Evolutionary conservation across 1,140 invertebrate species (phyloP).

Genomic region (Cylas formicarius): DNA sequence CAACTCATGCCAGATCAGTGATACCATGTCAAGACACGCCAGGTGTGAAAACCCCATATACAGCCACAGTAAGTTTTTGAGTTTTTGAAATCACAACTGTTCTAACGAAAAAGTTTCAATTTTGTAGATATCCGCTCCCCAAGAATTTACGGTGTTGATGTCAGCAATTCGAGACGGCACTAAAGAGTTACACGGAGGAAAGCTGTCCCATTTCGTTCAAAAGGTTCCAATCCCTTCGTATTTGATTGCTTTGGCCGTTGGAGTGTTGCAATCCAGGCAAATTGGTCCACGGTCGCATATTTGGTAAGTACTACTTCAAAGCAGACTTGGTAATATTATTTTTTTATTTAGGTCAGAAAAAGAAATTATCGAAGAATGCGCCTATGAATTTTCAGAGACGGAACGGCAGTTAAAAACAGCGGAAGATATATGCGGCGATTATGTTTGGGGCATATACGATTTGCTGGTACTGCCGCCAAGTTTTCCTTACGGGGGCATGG

Average conservation of each 20-base stretch:
- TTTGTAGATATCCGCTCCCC: conserved; percentile 63
- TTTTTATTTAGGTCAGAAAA: conserved; percentile 55
- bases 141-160: conserved; percentile 78
- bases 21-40: conserved; percentile 93
- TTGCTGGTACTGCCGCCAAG: conserved; percentile 86
- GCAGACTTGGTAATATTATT: not conserved
- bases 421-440: conserved; percentile 72
- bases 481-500: conserved; percentile 95
- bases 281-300: conserved; percentile 74
- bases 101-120: conserved; percentile 9
- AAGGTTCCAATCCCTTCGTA: conserved; percentile 69
- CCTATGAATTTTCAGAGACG: conserved; percentile 83
- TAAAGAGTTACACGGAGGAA: conserved; percentile 36
- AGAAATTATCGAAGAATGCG: conserved; percentile 74
- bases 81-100: conserved; percentile 7
- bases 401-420: conserved; percentile 77
- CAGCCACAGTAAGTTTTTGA: conserved; percentile 58
- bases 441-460: conserved; percentile 84
- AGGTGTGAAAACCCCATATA: conserved; percentile 80
- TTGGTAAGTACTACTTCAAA: conserved; percentile 53
- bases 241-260: conserved; percentile 81
- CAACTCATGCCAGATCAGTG: conserved; percentile 82
- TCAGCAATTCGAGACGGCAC: conserved; percentile 64
- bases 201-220: conserved; percentile 63
- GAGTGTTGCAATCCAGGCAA: conserved; percentile 65